Conservation (phyloP, 2,888 invertebrate genomes). For the Plebejus argus region DNA sequence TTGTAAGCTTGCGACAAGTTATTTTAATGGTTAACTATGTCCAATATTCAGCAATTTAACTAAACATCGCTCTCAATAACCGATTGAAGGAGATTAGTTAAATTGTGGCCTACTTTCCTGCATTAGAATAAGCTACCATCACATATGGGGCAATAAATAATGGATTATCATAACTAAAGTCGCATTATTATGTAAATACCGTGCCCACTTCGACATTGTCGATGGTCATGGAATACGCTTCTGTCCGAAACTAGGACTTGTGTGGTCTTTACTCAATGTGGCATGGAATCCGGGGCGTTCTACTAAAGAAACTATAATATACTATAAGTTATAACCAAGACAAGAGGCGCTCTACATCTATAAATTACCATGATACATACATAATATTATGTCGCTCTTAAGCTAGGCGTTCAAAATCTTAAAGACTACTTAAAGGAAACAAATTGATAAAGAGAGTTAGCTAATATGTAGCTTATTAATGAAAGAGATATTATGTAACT, state of each 20-base stretch:
- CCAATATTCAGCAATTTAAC: constrained; percentile 15
- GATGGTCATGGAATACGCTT: constrained; percentile 1
- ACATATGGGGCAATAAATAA: not conserved
- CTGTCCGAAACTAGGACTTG: not conserved
- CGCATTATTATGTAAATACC: constrained; percentile 1
- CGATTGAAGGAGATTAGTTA: constrained; percentile 13
- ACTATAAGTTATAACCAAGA: not conserved
- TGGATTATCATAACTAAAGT: not conserved
- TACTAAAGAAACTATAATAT: not conserved
- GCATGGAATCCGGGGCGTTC: not conserved
- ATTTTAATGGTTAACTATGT: constrained; percentile 15
- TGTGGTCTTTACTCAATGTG: not conserved
- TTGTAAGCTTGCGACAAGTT: constrained; percentile 29
- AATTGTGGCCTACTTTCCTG: not conserved
- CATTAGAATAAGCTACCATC: not conserved
- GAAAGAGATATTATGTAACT: no score
- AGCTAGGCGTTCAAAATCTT: no score
- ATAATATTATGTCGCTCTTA: not conserved
- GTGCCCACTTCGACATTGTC: not conserved
- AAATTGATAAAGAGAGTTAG: no score
- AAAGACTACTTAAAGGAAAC: no score
- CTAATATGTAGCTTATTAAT: no score
- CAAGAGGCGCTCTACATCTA: no score
- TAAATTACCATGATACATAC: no score
- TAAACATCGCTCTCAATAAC: not conserved